Percentiles rank a stretch among this genome's conserved stretches.
These are phyloP conservation scores for Natator depressus DNA, from an alignment of 2,113 vertebrate genomes.

Conservation along the genomic window DNA sequence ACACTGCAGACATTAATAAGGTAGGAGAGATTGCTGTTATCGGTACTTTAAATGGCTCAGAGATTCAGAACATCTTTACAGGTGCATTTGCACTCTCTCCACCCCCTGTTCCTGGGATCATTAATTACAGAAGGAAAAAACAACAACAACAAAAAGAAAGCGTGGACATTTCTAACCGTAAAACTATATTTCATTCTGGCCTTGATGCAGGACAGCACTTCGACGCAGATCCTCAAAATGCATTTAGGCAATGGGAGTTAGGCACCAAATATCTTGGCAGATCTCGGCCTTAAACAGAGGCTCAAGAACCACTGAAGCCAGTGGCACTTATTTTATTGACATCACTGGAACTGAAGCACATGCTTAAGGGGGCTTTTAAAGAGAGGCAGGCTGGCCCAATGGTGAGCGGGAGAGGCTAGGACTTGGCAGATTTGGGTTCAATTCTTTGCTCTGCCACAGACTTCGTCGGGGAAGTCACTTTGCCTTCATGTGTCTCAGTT, in stretches of 20 bases:
- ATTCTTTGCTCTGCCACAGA: not conserved
- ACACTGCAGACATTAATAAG: constrained; percentile 22
- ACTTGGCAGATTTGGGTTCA: not conserved
- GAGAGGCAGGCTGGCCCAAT: not conserved
- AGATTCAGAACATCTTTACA: not conserved
- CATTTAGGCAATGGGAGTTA: not conserved
- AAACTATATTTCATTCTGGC: not conserved
- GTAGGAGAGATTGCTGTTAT: constrained; percentile 19
- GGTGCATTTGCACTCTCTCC: not conserved
- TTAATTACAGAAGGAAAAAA: not conserved
- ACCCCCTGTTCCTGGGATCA: constrained; percentile 6
- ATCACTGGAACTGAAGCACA: not conserved
- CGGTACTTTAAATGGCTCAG: constrained; percentile 9
- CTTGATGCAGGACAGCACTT: not conserved
- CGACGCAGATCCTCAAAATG: not conserved
- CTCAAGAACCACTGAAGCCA: not conserved
- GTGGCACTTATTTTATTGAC: not conserved
- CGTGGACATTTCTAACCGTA: not conserved
- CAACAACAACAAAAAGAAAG: not conserved
- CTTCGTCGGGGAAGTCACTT: not conserved
- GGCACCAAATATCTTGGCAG: not conserved
- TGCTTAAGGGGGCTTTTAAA: not conserved
- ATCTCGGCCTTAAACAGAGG: not conserved
- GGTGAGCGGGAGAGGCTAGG: not conserved
- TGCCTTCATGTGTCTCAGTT: not conserved